Base-by-base conservation (phyloP, 2,888 invertebrate species). In the Entomobrya multifasciata region DNA sequence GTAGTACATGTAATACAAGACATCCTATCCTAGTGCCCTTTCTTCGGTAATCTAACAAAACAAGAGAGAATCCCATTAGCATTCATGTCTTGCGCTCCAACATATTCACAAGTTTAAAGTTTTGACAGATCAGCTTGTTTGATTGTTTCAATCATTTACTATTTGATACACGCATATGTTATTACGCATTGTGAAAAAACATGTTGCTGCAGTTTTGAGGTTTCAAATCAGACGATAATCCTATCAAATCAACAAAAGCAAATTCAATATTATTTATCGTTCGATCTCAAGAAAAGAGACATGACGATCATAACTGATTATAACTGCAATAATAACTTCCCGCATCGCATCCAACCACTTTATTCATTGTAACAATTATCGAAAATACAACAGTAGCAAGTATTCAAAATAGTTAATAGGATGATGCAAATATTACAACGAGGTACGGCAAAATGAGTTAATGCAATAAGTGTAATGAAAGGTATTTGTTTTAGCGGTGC, bases 101-200 rank as follows among this genome's bases (percentile, higher is more conserved):
- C 77, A 85, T 84, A 78, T 85, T 85, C 85, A 85, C 85, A 85
- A 85, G 78, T 85, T 85, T 85, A 57, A 78, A 85, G 85, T 85
- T 85, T 85, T 85, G 85, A 85, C 85, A 85, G 85, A 85, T 85
- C 83, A 79, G 79, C 67, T 85, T 85, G 85, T 77, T 77, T 78
- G 85, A 85, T 85, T 76, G 67, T 85, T 85, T 78, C 85, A 78
- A 78, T 77, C 85, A 41, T 36, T 84, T 84, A 49, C 30, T 13
- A 67, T 36, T 36, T 36, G 36, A 36, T 36, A 36, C 36, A 36
- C 36, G 36, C 36, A 36, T 36, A 36, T 36, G 13, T 49, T 49
- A 13, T 49, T 49, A 15, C n/a, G n/a, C n/a, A 49, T 49, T 36
- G 36, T 6, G 36, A 57, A 13, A 41, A 25, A 47, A 20, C 25